These are phyloP conservation scores for Dendroctonus ponderosae DNA, from an alignment of 1,140 invertebrate genomes.

Conservation along the genomic window DNA sequence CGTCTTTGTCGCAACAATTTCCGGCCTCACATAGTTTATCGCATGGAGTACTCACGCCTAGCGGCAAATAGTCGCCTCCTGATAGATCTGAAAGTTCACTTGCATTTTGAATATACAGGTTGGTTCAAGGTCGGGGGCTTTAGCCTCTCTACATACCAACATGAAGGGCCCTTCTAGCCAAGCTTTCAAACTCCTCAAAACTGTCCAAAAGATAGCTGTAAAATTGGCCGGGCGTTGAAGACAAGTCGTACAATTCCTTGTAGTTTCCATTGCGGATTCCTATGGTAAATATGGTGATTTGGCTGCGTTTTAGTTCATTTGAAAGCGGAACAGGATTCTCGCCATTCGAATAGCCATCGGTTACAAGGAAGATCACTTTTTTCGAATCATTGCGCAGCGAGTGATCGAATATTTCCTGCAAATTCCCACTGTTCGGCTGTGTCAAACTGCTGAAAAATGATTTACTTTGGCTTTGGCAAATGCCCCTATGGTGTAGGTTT, in stretches of 20 bases:
- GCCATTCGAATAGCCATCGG: conserved; percentile 73
- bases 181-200: conserved; percentile 70
- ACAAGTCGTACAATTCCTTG: conserved; percentile 64
- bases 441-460: not conserved
- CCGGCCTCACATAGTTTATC: conserved; percentile 55
- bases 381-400: conserved; percentile 53
- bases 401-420: conserved; percentile 59
- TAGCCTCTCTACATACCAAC: conserved; percentile 55
- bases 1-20: conserved; percentile 58
- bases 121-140: not conserved
- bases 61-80: conserved; percentile 58
- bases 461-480: conserved; percentile 63
- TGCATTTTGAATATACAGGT: not conserved
- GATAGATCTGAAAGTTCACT: conserved; percentile 57
- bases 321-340: conserved; percentile 65
- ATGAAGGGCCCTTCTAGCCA: conserved; percentile 68
- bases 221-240: conserved; percentile 62
- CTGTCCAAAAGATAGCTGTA: conserved; percentile 69
- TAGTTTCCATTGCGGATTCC: conserved; percentile 70
- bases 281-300: conserved; percentile 63
- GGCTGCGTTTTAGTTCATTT: conserved; percentile 54
- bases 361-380: conserved; percentile 68
- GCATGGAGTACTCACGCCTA: conserved; percentile 56
- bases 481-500: conserved; percentile 69
- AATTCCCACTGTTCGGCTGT: not conserved